phyloP scores from a whole-genome alignment of 2,888 invertebrate genomes.

The Drosophila testacea region DNA sequence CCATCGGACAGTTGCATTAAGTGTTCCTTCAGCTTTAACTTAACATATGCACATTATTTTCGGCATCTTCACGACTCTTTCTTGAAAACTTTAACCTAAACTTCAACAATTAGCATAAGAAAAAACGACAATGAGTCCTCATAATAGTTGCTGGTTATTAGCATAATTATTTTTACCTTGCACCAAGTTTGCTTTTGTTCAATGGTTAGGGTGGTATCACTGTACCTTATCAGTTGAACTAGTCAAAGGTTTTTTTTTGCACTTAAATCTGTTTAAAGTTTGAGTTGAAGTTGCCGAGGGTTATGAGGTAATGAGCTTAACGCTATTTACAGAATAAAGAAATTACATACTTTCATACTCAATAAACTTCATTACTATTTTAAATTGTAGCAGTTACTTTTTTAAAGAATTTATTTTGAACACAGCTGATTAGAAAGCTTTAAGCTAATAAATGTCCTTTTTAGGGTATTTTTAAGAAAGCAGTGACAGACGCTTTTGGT shows the following conservation, averaged over 20 bases:
- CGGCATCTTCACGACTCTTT: not conserved
- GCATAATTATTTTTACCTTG: conserved; percentile 58
- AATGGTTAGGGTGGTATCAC: conserved; percentile 9
- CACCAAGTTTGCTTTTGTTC: conserved; percentile 7
- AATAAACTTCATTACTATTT: conserved; percentile 18
- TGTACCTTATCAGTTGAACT: conserved; percentile 30
- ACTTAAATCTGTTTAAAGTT: conserved; percentile 16
- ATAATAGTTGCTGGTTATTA: conserved; percentile 69
- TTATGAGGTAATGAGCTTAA: conserved; percentile 20
- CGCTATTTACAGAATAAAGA: conserved; percentile 33
- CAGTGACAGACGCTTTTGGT: too few relatives aligned
- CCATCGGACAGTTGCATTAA: not conserved
- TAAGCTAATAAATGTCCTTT: conserved; percentile 6
- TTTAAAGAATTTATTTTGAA: not conserved
- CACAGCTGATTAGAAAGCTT: not conserved
- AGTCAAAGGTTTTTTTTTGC: conserved; percentile 19
- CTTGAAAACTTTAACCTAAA: conserved; percentile 11
- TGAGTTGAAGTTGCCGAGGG: not conserved
- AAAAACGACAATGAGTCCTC: conserved; percentile 60
- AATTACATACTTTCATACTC: conserved; percentile 1
- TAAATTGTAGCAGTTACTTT: not conserved
- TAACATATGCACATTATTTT: conserved; percentile 21
- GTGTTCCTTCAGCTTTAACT: conserved; percentile 15
- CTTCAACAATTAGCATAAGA: conserved; percentile 40
- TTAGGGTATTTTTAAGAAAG: not conserved